Evolutionary conservation across 1,140 invertebrate species (phyloP).

Genomic region (Saccostrea echinata): DNA sequence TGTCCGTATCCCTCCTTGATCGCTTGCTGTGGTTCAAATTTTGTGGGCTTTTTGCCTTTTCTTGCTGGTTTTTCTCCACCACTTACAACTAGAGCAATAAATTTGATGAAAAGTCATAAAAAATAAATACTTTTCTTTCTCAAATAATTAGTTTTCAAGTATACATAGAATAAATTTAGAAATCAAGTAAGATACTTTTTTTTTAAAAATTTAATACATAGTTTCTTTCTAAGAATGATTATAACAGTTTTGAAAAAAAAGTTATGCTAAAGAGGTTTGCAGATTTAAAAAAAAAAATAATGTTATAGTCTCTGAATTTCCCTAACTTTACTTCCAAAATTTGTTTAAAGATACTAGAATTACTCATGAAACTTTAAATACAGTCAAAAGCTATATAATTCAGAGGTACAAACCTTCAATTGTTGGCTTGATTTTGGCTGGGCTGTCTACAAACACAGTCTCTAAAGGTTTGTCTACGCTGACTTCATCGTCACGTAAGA

Average conservation of each 20-base stretch:
- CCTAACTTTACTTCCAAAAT: too few relatives aligned
- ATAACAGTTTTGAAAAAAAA: too few relatives aligned
- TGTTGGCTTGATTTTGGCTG: conserved; percentile 40
- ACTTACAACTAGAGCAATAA: not conserved
- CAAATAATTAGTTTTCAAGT: not conserved
- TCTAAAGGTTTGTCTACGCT: conserved; percentile 64
- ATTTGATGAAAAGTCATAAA: not conserved
- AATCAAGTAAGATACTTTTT: too few relatives aligned
- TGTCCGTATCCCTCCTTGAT: conserved; percentile 72
- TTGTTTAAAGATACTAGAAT: too few relatives aligned
- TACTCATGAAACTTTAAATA: not conserved
- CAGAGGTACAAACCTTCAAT: conserved; percentile 18
- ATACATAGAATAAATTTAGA: too few relatives aligned
- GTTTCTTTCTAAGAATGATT: too few relatives aligned
- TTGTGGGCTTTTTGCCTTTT: conserved; percentile 35
- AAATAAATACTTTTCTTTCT: not conserved
- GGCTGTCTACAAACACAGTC: conserved; percentile 68
- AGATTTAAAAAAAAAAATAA: too few relatives aligned
- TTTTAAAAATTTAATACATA: too few relatives aligned
- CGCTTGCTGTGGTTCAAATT: conserved; percentile 58
- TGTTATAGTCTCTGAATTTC: too few relatives aligned
- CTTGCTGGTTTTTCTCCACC: conserved; percentile 23
- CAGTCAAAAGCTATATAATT: not conserved
- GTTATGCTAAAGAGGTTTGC: too few relatives aligned
- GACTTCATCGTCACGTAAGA: conserved; percentile 69